Percentiles rank a stretch among this genome's conserved stretches.
Conservation (phyloP, 2,888 invertebrate genomes). For the Lithophane socia region DNA sequence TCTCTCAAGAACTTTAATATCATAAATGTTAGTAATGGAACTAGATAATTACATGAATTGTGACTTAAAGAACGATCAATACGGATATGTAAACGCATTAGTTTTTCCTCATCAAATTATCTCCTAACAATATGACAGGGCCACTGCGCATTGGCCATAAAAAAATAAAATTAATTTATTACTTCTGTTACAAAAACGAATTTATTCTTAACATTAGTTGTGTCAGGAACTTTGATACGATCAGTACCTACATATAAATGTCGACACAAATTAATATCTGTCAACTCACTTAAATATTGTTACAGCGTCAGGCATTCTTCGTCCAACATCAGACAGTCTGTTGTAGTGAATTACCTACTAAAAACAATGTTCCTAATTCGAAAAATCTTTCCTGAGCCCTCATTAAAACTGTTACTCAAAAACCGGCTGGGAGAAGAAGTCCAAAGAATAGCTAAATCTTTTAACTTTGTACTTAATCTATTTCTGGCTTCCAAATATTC, state of each 20-base stretch:
- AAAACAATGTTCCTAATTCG: neutral
- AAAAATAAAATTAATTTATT: no score
- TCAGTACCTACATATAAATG: neutral
- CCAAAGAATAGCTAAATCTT: constrained; percentile 16
- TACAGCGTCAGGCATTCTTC: neutral
- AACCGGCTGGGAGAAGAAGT: constrained; percentile 8
- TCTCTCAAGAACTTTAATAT: neutral
- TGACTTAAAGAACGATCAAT: neutral
- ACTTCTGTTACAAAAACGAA: neutral
- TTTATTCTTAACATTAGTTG: neutral
- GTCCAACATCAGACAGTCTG: neutral
- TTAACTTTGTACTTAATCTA: constrained; percentile 2
- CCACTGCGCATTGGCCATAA: no score
- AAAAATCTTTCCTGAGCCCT: neutral
- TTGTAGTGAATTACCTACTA: neutral
- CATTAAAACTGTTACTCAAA: neutral
- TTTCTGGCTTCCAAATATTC: constrained; percentile 27
- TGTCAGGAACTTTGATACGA: neutral
- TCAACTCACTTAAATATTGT: neutral
- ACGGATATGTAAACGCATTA: neutral
- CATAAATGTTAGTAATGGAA: neutral
- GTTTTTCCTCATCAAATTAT: neutral
- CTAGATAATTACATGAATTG: neutral
- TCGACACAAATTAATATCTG: neutral
- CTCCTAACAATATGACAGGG: no score